Evolutionary conservation across 2,113 vertebrate genomes (phyloP), one percentile per base, ranked within the genome.

Genomic region (Clarias magur): DNA sequence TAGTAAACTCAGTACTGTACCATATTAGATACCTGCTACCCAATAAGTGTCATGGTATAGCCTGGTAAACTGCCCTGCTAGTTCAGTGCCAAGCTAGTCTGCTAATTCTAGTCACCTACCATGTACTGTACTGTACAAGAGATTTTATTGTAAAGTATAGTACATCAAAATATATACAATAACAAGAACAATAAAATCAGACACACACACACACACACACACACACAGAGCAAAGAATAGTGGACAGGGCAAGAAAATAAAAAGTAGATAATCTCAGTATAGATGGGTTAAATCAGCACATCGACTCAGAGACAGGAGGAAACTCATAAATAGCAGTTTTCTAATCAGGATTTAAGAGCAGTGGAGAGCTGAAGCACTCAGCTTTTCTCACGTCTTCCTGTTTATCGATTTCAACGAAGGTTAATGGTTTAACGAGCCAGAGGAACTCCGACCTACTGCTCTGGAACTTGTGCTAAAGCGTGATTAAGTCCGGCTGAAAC

Each of bases 361-460:
- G 54, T 80, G 25, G 12, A 62, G 30, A 73, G 85, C 60, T 73
- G 73, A 59, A 62, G 62, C 87, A 54, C 54, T 90, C 83, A 85
- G 56, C 80, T 81, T 76, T 62, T 30, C 27, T 53, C 53, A 11
- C 27, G 65, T 82, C 34, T 80, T 48, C 54, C 42, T 4, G 81
- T 65, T 86, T 75, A 87, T 86, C 54, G 80, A 87, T 87, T 82
- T 67, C 89, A 91, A 90, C 86, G 80, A 90, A 83, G 86, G 87
- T 89, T 90, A 90, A 91, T 90, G 87, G 73, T 86, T 91, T 89
- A 83, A 84, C 83, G 73, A 67, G 86, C 38, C 80, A 88, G 78
- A 87, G 54, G 78, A 81, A 84, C 84, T 63, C 62, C 87, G 90
- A 89, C 86, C 88, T 89, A 23, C 80, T 91, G 78, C 68, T 78